Evolutionary conservation across 2,888 invertebrate genomes (phyloP), one percentile per base, ranked within the genome.

Genomic region (Listrodromus nycthemerus): DNA sequence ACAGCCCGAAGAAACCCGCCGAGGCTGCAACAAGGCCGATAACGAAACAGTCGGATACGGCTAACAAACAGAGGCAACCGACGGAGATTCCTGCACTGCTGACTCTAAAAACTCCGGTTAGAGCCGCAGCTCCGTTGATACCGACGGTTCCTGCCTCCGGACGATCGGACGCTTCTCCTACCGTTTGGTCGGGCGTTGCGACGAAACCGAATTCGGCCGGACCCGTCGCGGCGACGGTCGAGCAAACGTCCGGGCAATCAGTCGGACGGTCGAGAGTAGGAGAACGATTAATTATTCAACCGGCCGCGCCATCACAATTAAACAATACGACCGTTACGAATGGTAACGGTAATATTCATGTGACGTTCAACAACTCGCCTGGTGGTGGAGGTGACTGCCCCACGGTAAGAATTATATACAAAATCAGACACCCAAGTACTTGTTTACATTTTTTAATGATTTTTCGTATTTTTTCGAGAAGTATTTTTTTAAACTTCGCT

Each of bases 281-380:
- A 30, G 82, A 78, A 45, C 73, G 82, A 2, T 24, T 82, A 30
- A 21, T 50, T 0, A 67, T 67, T 2, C 66, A 55, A 50, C 55
- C 52, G 45, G 16, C 65, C 7, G 2, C 55, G 1, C 24, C 73
- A 10, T 52, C 4, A 10, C 21, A 7, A 2, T 50, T 13, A 2
- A 55, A 8, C n/a, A 69, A 78, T 24, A 37, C 69, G n/a, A 50
- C 63, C 8, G 33, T 70, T 16, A 37, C 78, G 0, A 78, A 78
- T 61, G 78, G 69, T 16, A 70, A 73, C 2, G 21, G 58, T 4
- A 48, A 24, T 1, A 67, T 77, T 5, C 77, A 52, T 21, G 37
- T 73, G 16, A 77, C 77, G 5, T 67, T 73, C 5, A 8, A 58
- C 6, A 82, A 69, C 61, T 21, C 33, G 6, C 37, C n/a, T 1